Evolutionary conservation across 2,113 vertebrate species (phyloP).

Genomic region (Chaetorhynchus papuensis): DNA sequence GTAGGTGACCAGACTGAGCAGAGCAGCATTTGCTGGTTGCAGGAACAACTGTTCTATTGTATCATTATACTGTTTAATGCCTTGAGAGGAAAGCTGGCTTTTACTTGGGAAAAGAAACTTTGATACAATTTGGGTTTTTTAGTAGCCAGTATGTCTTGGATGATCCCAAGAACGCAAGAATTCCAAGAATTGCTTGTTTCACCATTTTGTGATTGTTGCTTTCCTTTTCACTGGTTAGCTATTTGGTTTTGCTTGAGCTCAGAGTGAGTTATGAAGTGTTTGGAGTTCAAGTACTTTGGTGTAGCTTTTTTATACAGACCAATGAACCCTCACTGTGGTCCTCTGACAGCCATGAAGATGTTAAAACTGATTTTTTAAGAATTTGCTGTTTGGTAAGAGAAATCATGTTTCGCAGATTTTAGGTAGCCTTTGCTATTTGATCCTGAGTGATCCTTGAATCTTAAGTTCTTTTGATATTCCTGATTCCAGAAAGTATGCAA

Average conservation of each 20-base stretch:
- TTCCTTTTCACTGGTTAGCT: not conserved
- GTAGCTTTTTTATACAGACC: not conserved
- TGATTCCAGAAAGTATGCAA: not conserved
- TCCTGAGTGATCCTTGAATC: not conserved
- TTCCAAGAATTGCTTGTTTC: not conserved
- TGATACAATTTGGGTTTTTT: not conserved
- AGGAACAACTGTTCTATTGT: not conserved
- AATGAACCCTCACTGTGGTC: not conserved
- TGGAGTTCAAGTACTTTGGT: not conserved
- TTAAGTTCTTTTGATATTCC: not conserved
- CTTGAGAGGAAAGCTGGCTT: not conserved
- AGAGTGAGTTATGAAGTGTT: not conserved
- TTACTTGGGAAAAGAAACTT: not conserved
- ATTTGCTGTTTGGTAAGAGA: not conserved
- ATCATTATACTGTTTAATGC: not conserved
- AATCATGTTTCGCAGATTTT: not conserved
- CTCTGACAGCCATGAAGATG: fast-evolving
- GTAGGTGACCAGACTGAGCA: conserved; percentile 11
- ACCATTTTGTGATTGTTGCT: not conserved
- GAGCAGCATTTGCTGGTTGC: not conserved
- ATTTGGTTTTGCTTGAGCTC: not conserved
- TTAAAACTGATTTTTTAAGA: not conserved
- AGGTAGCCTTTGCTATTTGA: not conserved
- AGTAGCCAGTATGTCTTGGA: not conserved
- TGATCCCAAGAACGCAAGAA: not conserved